Base-by-base conservation (phyloP, 2,888 invertebrate genomes). In the Neuroscelio doddi region DNA sequence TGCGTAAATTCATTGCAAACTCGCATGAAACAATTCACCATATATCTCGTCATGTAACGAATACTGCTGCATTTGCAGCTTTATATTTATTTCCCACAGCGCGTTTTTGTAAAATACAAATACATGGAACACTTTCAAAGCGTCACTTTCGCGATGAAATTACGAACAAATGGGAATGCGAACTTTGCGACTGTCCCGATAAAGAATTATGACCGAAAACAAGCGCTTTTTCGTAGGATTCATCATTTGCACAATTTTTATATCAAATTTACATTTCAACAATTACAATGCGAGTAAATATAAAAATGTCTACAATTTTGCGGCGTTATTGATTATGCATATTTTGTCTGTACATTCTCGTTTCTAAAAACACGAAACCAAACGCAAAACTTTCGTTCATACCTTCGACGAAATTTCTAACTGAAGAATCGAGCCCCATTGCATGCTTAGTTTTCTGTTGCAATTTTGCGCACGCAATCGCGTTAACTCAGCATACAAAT, bases 391-490 rank as follows among this genome's bases (percentile, higher is more conserved):
- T 36, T 36, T 36, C 36, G 10, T 16, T n/a, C n/a, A n/a, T n/a
- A n/a, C n/a, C n/a, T n/a, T n/a, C n/a, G n/a, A n/a, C 36, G 8
- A 36, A 36, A 15, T 36, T 36, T 30, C 36, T 3, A 36, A 16
- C 36, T 14, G 4, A 32, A 32, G 32, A 8, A 26, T 26, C 26
- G 26, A 7, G 26, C 26, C 5, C 26, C 5, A 36, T 36, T 12
- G 14, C 8, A 14, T 16, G 36, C 15, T 5, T 16, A 36, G 15
- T 36, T 36, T 36, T 36, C 36, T 15, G 3, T 36, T 15, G 36
- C 36, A 36, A 36, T 36, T 36, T 36, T 16, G 15, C 15, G 36
- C 36, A 36, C 36, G 36, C 36, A 36, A 36, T 36, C 36, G 36
- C 9, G 36, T 36, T 36, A 32, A 32, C 32, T 32, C 32, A 9